These are phyloP conservation scores for Syngnathus floridae DNA, from an alignment of 2,113 vertebrate genomes.

Conservation along the genomic window DNA sequence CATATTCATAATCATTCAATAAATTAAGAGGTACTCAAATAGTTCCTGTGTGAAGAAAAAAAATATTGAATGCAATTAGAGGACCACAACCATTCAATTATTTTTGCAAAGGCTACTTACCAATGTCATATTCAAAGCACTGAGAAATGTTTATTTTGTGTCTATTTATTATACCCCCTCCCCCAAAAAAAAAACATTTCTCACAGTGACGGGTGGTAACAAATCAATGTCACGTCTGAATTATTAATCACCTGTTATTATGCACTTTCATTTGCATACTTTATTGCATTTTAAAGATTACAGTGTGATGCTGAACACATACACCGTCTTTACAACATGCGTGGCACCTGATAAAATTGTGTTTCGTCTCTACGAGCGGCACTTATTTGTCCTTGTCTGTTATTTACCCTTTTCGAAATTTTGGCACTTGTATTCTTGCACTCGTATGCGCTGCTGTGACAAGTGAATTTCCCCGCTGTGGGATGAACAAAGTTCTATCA, in stretches of 20 bases:
- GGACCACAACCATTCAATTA: constrained; percentile 31
- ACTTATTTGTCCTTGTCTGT: too few species aligned
- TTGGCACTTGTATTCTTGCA: too few species aligned
- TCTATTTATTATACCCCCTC: constrained; percentile 39
- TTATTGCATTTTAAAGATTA: background rate
- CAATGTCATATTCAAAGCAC: constrained; percentile 38
- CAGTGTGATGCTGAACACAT: background rate
- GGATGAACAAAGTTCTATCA: too few species aligned
- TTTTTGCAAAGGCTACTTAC: constrained; percentile 22
- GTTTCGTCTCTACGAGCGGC: too few species aligned
- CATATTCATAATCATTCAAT: constrained; percentile 28
- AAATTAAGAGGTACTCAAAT: background rate
- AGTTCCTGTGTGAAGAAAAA: background rate
- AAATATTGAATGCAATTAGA: constrained; percentile 40
- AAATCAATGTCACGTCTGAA: constrained; percentile 57
- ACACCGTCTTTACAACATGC: too few species aligned
- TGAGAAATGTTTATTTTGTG: constrained; percentile 49
- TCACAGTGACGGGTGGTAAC: constrained; percentile 42
- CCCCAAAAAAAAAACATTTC: constrained; percentile 27
- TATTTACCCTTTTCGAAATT: too few species aligned
- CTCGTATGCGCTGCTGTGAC: too few species aligned
- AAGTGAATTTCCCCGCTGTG: too few species aligned
- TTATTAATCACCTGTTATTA: constrained; percentile 56
- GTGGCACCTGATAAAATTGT: too few species aligned
- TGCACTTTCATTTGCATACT: constrained; percentile 49